Base-by-base conservation (phyloP, 2,888 invertebrate genomes). In the Synergus japonicus region DNA sequence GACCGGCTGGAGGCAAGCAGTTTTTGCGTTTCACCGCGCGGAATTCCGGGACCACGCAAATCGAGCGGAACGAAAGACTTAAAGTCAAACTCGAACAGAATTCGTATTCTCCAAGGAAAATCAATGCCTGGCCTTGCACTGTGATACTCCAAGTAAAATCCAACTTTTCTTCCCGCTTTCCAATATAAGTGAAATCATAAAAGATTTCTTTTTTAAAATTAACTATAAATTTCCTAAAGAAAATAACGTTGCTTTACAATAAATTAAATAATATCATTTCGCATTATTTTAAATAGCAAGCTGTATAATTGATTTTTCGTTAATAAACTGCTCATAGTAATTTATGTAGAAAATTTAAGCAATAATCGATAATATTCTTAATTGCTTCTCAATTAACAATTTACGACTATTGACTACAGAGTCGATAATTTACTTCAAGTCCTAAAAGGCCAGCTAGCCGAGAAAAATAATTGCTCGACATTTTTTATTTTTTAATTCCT, bases 61-160 rank as follows among this genome's bases (percentile, higher is more conserved):
- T 88, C 88, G 88, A 87, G 86, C 83, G 86, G 82, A 88, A 88
- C 84, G 85, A 79, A 77, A 78, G 73, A 85, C 82, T 80, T 80
- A 77, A 80, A 82, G 78, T 60, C 44, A 80, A 79, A 78, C 63
- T 67, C 73, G 76, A 77, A 77, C 46, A 22, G 49, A 80, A 82
- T 81, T 84, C 80, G 78, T 79, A 80, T 83, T 76, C 66, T 77
- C 81, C 67, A 77, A 78, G 64, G 64, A 66, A 78, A 81, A 80
- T 81, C 80, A 76, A 79, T 80, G 73, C 79, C 65, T 69, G 69
- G 18, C 69, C 69, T 83, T 80, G 77, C 67, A 66, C 76, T 44
- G 7, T 12, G 60, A 18, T 66, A 66, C 43, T 66, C 4, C 66
- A 37, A 41, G 63, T 29, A 29, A 63, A 63, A 63, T 54, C 54